Conservation (phyloP, 2,888 invertebrate genomes). For the Cordilura impudica region DNA sequence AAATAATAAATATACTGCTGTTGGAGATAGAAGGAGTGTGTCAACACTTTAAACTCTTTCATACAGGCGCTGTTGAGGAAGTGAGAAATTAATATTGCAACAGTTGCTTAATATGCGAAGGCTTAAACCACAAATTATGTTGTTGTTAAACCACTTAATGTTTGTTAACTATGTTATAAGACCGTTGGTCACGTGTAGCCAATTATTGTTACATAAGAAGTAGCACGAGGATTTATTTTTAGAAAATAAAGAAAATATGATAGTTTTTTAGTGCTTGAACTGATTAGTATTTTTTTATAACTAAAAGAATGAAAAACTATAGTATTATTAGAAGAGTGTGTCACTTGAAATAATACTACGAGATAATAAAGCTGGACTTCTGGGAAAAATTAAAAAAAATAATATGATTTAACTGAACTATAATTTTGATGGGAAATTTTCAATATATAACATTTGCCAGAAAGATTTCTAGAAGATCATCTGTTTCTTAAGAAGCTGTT, state of each 20-base stretch:
- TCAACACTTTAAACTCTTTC: slow-evolving; percentile 48
- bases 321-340: background rate
- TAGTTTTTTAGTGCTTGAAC: background rate
- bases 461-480: too few relatives aligned
- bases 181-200: background rate
- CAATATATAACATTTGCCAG: too few relatives aligned
- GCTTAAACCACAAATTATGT: slow-evolving; percentile 60
- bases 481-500: too few relatives aligned
- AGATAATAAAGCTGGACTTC: background rate
- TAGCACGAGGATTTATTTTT: background rate
- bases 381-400: too few relatives aligned
- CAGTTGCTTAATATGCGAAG: slow-evolving; percentile 49
- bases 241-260: slow-evolving; percentile 2
- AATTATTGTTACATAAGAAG: background rate
- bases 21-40: slow-evolving; percentile 44
- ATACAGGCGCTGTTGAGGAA: slow-evolving; percentile 12
- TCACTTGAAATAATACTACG: background rate
- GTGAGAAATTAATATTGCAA: slow-evolving; percentile 45
- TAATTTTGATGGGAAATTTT: too few relatives aligned
- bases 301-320: background rate
- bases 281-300: background rate
- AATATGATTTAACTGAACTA: too few relatives aligned
- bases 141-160: slow-evolving; percentile 45
- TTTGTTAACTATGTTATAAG: background rate
- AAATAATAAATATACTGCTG: background rate